Conservation (phyloP, 2,888 invertebrate species). For the Ptilodon capucinus region DNA sequence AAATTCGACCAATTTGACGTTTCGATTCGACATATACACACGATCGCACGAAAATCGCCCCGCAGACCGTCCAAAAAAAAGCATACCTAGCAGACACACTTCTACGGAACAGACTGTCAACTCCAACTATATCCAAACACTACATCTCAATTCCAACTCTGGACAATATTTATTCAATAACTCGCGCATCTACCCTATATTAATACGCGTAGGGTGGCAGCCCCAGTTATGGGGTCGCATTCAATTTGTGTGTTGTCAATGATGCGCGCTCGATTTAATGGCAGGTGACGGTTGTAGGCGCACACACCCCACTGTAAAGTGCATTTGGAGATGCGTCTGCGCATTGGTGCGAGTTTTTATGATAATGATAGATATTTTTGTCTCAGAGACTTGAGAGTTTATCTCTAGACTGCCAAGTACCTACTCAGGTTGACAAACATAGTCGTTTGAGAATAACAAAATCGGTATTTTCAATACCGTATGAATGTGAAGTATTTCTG, state of each 20-base stretch:
- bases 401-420: too few relatives aligned
- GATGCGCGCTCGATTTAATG: slow-evolving; percentile 73
- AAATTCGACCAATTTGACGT: too few relatives aligned
- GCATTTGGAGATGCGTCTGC: neutral
- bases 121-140: neutral
- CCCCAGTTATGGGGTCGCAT: slow-evolving; percentile 42
- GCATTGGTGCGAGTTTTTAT: neutral
- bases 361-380: too few relatives aligned
- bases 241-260: slow-evolving; percentile 72
- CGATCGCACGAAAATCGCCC: too few relatives aligned
- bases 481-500: too few relatives aligned
- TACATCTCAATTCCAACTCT: slow-evolving; percentile 18
- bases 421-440: too few relatives aligned
- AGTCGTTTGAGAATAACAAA: too few relatives aligned
- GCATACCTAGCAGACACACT: neutral
- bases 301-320: neutral
- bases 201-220: slow-evolving; percentile 34
- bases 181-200: slow-evolving; percentile 19
- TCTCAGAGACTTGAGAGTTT: too few relatives aligned
- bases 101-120: slow-evolving; percentile 21
- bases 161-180: slow-evolving; percentile 55
- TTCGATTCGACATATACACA: too few relatives aligned
- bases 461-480: too few relatives aligned
- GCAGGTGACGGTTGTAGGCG: slow-evolving; percentile 65
- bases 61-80: too few relatives aligned